Evolutionary conservation across 1,140 invertebrate species (phyloP).

Genomic region (Saxidomus purpurata): DNA sequence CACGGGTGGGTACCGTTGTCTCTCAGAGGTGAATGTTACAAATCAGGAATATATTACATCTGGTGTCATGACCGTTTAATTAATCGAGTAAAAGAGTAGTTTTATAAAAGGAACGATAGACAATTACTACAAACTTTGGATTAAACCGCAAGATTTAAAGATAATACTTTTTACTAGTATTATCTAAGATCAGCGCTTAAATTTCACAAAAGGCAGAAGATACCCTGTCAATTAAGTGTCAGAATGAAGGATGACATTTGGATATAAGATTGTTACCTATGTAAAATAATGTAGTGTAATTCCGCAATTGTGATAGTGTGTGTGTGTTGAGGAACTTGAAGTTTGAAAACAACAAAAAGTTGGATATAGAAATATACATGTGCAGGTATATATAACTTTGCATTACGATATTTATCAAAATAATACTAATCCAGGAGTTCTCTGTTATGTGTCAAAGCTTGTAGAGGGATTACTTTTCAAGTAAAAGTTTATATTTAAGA

Average conservation of each 20-base stretch:
- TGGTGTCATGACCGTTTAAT: constrained; percentile 33
- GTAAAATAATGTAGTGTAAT: constrained; percentile 2
- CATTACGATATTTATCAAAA: too few species aligned
- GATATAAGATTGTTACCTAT: neutral
- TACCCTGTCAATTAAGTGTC: constrained; percentile 50
- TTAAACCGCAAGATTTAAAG: constrained; percentile 35
- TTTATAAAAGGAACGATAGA: neutral
- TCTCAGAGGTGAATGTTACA: constrained; percentile 29
- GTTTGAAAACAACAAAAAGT: neutral
- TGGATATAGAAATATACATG: neutral
- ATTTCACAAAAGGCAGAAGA: constrained; percentile 43
- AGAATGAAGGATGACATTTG: constrained; percentile 15
- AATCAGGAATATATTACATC: constrained; percentile 20
- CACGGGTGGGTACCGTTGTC: constrained; percentile 24
- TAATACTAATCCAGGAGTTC: too few species aligned
- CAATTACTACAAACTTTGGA: constrained; percentile 17
- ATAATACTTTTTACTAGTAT: constrained; percentile 41
- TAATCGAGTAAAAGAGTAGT: neutral
- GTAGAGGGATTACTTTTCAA: too few species aligned
- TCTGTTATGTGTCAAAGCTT: too few species aligned
- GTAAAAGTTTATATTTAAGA: too few species aligned
- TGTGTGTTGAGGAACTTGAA: neutral
- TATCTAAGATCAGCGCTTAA: neutral
- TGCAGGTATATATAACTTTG: neutral
- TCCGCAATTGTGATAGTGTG: neutral